Conservation (phyloP, 2,888 invertebrate genomes). For the Alloscopus bannaensis region DNA sequence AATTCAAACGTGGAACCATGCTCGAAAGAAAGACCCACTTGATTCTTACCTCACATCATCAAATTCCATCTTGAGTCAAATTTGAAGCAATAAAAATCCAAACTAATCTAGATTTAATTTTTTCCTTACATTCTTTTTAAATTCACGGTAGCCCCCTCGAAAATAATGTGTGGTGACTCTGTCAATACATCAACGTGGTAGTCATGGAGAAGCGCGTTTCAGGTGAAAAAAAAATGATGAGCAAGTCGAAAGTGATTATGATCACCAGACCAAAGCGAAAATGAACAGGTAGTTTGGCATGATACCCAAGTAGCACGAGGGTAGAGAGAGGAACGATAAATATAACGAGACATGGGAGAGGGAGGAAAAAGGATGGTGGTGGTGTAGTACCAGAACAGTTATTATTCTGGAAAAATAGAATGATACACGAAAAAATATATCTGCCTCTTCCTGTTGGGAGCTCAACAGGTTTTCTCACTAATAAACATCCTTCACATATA, state of each 20-base stretch:
- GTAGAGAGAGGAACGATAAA: too few species aligned
- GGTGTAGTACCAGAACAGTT: conserved; percentile 56
- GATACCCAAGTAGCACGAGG: conserved; percentile 6
- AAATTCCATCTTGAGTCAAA: neutral
- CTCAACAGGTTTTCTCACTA: conserved; percentile 47
- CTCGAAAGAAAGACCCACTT: too few species aligned
- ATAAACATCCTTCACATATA: neutral
- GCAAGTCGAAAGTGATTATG: conserved; percentile 32
- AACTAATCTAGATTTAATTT: neutral
- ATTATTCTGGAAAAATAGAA: conserved; percentile 48
- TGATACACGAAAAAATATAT: conserved; percentile 61
- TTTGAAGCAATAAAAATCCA: neutral
- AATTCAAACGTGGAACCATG: too few species aligned
- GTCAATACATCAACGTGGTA: neutral
- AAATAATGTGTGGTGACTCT: too few species aligned
- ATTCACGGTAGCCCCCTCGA: too few species aligned
- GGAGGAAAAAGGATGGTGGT: conserved; percentile 22
- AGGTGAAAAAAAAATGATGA: conserved; percentile 6
- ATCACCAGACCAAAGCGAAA: conserved; percentile 59
- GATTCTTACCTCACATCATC: too few species aligned
- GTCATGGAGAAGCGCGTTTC: too few species aligned
- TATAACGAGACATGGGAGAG: conserved; percentile 26
- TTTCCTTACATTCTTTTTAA: too few species aligned
- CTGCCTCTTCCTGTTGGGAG: conserved; percentile 51
- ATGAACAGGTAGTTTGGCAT: conserved; percentile 50